A percentile compares a stretch with the other conserved stretches of the same genome.
These are phyloP conservation scores for Gymnogyps californianus DNA, from an alignment of 2,113 vertebrate genomes.

Conservation along the genomic window DNA sequence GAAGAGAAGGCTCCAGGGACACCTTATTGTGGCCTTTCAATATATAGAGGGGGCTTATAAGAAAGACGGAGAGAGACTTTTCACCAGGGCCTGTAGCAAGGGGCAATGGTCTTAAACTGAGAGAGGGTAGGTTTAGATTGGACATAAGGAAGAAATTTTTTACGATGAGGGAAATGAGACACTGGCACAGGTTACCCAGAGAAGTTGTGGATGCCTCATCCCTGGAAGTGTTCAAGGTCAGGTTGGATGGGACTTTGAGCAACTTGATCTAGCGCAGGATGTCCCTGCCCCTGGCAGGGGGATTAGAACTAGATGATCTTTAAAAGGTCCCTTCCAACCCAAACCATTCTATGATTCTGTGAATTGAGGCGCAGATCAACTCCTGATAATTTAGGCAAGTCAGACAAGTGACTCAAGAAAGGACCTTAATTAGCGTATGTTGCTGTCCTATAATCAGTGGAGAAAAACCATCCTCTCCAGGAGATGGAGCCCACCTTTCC, in stretches of 20 bases:
- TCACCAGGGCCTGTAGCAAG: not conserved
- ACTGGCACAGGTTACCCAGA: not conserved
- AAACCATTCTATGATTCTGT: not conserved
- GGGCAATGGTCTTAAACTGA: not conserved
- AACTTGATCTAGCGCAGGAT: not conserved
- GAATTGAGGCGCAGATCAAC: not conserved
- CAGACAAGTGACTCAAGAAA: not conserved
- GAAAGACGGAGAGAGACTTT: accelerated
- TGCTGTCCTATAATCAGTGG: not conserved
- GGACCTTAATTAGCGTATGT: not conserved
- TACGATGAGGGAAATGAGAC: not conserved
- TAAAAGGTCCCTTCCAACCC: not conserved
- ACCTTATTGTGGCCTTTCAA: not conserved
- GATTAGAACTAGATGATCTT: not conserved
- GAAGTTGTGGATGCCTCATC: not conserved
- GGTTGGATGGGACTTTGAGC: accelerated
- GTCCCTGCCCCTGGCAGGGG: no score
- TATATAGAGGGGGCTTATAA: not conserved
- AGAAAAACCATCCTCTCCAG: not conserved
- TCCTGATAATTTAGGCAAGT: not conserved
- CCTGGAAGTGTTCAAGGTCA: not conserved
- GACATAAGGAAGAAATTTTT: not conserved
- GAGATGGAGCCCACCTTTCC: not conserved
- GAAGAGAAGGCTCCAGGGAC: not conserved
- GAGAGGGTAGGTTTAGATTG: not conserved